Conservation (phyloP, 2,888 invertebrate species). For the Drosophila paracracens region DNA sequence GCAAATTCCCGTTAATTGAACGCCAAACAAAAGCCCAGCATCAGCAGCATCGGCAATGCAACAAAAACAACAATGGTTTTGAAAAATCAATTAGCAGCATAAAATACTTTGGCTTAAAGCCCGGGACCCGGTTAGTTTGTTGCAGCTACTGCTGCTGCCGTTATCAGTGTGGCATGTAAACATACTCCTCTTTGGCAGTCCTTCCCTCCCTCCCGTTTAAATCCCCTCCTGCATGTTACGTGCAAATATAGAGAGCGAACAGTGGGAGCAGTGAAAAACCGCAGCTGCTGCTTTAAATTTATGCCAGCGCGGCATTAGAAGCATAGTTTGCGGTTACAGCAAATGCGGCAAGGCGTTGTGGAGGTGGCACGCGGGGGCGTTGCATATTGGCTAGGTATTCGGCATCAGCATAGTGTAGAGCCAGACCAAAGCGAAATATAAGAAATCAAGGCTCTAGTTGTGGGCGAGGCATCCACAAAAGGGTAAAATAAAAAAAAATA, state of each 20-base stretch:
- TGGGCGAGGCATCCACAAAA: slow-evolving; percentile 42
- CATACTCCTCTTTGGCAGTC: slow-evolving; percentile 10
- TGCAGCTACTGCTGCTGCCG: slow-evolving; percentile 17
- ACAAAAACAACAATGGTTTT: slow-evolving; percentile 49
- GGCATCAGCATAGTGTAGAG: slow-evolving; percentile 33
- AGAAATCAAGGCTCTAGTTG: slow-evolving; percentile 76
- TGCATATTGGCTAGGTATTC: slow-evolving; percentile 71
- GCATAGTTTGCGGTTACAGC: slow-evolving; percentile 70
- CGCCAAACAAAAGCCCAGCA: slow-evolving; percentile 65
- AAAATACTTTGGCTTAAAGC: slow-evolving; percentile 69
- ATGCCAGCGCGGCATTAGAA: slow-evolving; percentile 77
- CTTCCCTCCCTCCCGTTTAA: background rate
- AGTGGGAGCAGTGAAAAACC: slow-evolving; percentile 64
- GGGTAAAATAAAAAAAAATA: background rate
- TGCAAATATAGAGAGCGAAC: slow-evolving; percentile 46
- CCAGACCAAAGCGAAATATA: slow-evolving; percentile 59
- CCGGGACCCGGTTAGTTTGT: slow-evolving; percentile 31
- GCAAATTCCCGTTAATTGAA: slow-evolving; percentile 78
- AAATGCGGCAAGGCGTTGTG: slow-evolving; percentile 48
- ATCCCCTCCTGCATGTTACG: background rate
- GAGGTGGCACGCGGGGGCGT: slow-evolving; percentile 17
- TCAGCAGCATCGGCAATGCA: slow-evolving; percentile 30
- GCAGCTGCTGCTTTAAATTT: slow-evolving; percentile 79
- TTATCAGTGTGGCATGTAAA: slow-evolving; percentile 51
- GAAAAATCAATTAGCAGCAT: slow-evolving; percentile 77